Conservation (phyloP, 37 sponge, comb jelly and placozoan species). For the Tethya wilhelma region DNA sequence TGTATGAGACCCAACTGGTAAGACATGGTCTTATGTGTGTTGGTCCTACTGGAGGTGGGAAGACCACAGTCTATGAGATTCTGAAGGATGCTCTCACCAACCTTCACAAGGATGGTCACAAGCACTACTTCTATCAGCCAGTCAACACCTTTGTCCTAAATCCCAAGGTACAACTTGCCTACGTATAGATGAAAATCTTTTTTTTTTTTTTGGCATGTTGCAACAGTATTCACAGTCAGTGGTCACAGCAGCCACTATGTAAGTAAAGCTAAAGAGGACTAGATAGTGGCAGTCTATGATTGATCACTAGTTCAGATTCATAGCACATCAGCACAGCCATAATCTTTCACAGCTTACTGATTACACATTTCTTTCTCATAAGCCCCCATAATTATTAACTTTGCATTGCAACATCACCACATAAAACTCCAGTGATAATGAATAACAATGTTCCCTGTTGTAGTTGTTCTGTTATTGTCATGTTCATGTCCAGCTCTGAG, state of each 20-base stretch:
- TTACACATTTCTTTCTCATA: too few relatives aligned
- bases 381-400: too few relatives aligned
- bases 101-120: constrained; percentile 71
- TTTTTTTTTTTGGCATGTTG: too few relatives aligned
- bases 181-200: not conserved
- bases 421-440: too few relatives aligned
- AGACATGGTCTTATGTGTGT: constrained; percentile 99
- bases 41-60: constrained; percentile 99
- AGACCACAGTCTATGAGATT: constrained; percentile 92
- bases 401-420: too few relatives aligned
- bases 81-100: constrained; percentile 86
- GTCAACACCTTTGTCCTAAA: constrained; percentile 94
- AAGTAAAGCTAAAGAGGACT: not conserved
- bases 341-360: too few relatives aligned
- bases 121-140: constrained; percentile 82
- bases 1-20: constrained; percentile 96
- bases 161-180: constrained; percentile 75
- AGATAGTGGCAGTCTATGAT: not conserved
- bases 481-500: too few relatives aligned
- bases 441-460: too few relatives aligned
- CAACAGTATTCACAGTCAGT: too few relatives aligned
- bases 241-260: not conserved
- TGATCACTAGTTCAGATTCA: too few relatives aligned
- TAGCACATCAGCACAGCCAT: too few relatives aligned
- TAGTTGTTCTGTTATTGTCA: too few relatives aligned